These are phyloP conservation scores for Campopleginae sp. DNA, from an alignment of 2,888 invertebrate genomes.

Conservation along the genomic window DNA sequence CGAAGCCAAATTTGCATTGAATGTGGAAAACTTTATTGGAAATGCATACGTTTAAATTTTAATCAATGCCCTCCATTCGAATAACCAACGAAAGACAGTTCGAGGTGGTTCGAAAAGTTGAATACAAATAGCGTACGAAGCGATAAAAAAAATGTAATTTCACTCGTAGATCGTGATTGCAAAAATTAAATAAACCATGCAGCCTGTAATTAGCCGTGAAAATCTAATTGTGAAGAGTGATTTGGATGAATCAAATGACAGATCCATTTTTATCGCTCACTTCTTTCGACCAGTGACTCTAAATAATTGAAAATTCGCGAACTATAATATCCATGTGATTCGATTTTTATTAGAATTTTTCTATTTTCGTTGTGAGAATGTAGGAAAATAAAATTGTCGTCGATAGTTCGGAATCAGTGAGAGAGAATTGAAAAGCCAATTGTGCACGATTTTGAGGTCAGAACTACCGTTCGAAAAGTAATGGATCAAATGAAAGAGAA, in stretches of 20 bases:
- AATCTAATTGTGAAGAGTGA: no score
- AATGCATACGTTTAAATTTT: neutral
- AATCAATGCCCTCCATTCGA: neutral
- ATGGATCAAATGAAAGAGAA: slow-evolving; percentile 25
- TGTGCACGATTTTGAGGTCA: neutral
- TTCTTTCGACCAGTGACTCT: no score
- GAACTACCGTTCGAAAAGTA: neutral
- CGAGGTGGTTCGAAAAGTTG: neutral
- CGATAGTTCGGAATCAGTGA: neutral
- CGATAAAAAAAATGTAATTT: no score
- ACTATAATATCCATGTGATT: no score
- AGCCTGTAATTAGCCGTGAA: no score
- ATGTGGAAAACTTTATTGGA: neutral
- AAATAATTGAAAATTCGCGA: no score
- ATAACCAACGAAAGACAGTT: neutral
- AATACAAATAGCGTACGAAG: neutral
- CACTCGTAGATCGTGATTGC: no score
- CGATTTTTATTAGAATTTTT: neutral
- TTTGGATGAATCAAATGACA: no score
- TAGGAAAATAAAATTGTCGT: neutral
- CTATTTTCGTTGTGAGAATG: neutral
- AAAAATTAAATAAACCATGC: no score
- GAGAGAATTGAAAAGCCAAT: neutral
- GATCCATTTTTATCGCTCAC: no score
- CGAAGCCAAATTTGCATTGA: neutral